phyloP scores from a whole-genome alignment of 1,140 invertebrate species.

The Drosophila sproati region DNA sequence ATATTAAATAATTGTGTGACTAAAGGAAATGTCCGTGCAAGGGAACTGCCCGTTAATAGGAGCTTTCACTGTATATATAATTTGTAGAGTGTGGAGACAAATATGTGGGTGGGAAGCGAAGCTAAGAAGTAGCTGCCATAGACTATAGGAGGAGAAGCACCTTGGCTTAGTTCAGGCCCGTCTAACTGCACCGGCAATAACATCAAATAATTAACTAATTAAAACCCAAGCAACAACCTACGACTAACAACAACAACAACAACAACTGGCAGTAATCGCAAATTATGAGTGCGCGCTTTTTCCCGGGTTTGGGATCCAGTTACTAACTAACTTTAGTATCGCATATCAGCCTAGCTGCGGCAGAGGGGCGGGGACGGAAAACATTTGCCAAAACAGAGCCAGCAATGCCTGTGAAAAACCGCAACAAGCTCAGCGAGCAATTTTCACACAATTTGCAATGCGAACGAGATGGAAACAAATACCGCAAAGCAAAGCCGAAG shows the following conservation, averaged over 20 bases:
- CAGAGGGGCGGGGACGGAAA: conserved; percentile 24
- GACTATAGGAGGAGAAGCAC: neutral
- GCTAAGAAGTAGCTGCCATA: neutral
- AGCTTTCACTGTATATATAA: neutral
- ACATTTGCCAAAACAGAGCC: conserved; percentile 41
- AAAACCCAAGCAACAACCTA: conserved; percentile 34
- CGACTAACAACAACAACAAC: conserved; percentile 3
- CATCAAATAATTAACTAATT: conserved; percentile 75
- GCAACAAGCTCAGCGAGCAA: conserved; percentile 48
- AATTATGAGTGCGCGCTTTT: conserved; percentile 62
- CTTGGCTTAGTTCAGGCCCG: conserved; percentile 25
- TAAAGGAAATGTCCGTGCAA: neutral
- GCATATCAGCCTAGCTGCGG: neutral
- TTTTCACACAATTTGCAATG: conserved; percentile 75
- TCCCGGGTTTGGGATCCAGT: conserved; percentile 29
- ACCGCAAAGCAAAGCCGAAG: conserved; percentile 18
- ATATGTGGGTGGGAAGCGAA: neutral
- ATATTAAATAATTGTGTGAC: too few relatives aligned
- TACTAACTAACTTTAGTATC: conserved; percentile 44
- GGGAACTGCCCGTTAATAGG: neutral
- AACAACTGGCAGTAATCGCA: conserved; percentile 48
- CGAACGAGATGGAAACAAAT: conserved; percentile 40
- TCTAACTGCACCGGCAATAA: conserved; percentile 45
- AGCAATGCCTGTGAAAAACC: conserved; percentile 52
- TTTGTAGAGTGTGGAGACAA: neutral